Evolutionary conservation across 2,797 vertebrate species (phyloP), one percentile per base, ranked within the genome.

Genomic region (Xenentodon cancila): DNA sequence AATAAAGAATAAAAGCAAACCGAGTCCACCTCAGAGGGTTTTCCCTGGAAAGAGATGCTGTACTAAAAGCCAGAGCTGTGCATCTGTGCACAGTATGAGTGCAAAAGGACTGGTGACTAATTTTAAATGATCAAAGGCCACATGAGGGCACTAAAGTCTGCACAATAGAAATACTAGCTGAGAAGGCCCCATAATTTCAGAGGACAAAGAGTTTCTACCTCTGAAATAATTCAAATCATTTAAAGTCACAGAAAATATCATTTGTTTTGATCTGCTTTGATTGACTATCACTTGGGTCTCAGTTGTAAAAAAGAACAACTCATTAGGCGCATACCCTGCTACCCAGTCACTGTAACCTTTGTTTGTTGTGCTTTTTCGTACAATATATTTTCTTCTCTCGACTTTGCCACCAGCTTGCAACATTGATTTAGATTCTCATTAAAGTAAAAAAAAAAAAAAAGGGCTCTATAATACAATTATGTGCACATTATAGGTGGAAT

Each of bases 71-170:
- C 37, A 40, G 13, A 40, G 13, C 13, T 40, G 37, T 15, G 13
- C 12, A 15, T 40, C 37, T 40, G 4, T 16, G 13, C 3, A 15
- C 12, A 40, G 13, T 40, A 40, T 40, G 37, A 40, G 5, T 2
- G 37, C 37, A 37, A 6, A 37, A 37, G 34, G 34, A 40, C 37
- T 40, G 12, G 34, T 47, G 0, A n/a, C 1, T 18, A 20, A 22
- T 20, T 21, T 15, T 13, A 48, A 48, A 48, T 59, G 18, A 20
- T 42, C 17, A 60, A 73, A 52, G 9, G 22, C 75, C 84, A 89
- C 80, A 66, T 4, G 79, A 65, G 61, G 77, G 64, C 76, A 66
- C 61, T 60, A 70, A 75, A 68, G 65, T 55, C 57, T 75, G 18
- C 25, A 59, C 47, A 27, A 25, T 12, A 15, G 0, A 13, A 16